Evolutionary conservation across 2,113 vertebrate species (phyloP).

Genomic region (Psittacula cyanocephala): DNA sequence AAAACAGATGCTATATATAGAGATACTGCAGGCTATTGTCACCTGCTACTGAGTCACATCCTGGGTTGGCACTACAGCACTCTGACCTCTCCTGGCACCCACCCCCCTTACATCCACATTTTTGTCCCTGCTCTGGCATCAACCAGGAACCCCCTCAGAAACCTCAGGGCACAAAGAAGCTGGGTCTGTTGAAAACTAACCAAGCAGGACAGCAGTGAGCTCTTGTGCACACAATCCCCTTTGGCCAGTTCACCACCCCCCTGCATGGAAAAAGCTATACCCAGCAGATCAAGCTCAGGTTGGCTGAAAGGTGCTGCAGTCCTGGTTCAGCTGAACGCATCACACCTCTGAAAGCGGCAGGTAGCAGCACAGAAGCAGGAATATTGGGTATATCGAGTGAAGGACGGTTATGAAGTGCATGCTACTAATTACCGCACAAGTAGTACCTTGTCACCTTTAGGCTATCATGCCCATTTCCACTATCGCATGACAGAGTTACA

Average conservation of each 20-base stretch:
- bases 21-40: background rate
- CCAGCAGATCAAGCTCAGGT: accelerated
- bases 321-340: background rate
- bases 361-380: background rate
- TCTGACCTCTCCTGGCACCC: background rate
- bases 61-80: background rate
- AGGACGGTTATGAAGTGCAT: background rate
- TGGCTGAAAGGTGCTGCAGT: background rate
- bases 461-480: background rate
- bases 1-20: background rate
- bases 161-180: background rate
- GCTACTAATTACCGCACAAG: background rate
- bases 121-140: background rate
- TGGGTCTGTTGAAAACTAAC: background rate
- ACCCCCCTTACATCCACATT: background rate
- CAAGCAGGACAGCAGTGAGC: background rate
- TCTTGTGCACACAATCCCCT: accelerated
- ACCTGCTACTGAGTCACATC: background rate
- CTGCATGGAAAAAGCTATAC: background rate
- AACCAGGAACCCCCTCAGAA: background rate
- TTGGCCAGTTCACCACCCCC: background rate
- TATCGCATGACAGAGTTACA: background rate
- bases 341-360: background rate
- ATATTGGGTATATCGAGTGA: accelerated
- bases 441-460: background rate